A percentile compares a stretch with the other conserved stretches of the same genome.
These are phyloP conservation scores for Sphecodes monilicornis DNA, from an alignment of 2,888 invertebrate genomes.

Conservation along the genomic window DNA sequence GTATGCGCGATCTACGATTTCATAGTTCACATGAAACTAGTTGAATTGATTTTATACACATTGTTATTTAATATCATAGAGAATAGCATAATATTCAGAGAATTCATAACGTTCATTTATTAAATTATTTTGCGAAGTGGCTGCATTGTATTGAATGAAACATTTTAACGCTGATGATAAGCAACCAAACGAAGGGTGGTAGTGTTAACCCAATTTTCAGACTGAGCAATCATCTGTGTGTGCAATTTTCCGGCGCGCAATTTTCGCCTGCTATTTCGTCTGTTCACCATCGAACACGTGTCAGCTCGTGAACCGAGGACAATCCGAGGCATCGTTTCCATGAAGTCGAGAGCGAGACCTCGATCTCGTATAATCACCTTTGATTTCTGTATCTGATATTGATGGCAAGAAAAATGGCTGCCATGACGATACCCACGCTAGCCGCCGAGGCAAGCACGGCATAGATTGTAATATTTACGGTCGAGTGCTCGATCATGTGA, in stretches of 20 bases:
- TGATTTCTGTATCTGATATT: conserved; percentile 98
- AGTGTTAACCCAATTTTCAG: background rate
- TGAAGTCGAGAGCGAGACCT: background rate
- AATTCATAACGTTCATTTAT: background rate
- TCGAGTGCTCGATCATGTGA: conserved; percentile 94
- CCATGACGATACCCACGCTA: conserved; percentile 95
- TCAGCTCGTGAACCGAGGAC: background rate
- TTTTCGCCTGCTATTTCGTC: conserved; percentile 2
- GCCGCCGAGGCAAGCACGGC: conserved; percentile 94
- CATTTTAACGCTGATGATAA: background rate
- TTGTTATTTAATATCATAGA: background rate
- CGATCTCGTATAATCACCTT: conserved; percentile 86
- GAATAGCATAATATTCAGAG: background rate
- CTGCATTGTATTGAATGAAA: background rate
- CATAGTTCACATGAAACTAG: background rate
- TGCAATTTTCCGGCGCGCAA: background rate
- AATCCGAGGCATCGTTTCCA: background rate
- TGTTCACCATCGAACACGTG: background rate
- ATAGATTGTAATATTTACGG: conserved; percentile 97
- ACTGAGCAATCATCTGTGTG: background rate
- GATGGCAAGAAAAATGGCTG: conserved; percentile 95
- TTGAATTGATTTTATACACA: background rate
- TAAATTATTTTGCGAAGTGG: background rate
- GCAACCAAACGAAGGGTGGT: background rate
- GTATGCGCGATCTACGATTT: too few relatives aligned